Evolutionary conservation across 2,113 vertebrate genomes (phyloP), one percentile per base, ranked within the genome.

Genomic region (Verasper variegatus): DNA sequence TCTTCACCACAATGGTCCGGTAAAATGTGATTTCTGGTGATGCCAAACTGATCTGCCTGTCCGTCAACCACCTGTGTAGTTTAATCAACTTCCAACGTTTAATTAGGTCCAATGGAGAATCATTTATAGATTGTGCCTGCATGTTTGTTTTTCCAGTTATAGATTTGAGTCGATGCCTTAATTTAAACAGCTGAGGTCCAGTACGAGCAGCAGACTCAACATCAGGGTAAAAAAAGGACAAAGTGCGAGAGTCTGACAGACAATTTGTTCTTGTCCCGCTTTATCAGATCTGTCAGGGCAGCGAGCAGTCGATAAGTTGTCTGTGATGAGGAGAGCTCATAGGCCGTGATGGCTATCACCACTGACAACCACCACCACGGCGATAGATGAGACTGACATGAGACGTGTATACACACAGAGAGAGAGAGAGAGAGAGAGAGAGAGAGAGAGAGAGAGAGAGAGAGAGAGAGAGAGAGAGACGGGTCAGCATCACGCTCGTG

Each of bases 351-450:
- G 79, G 76, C 84, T 72, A 88, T 87, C 71, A 9, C 65, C 79
- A 42, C 62, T 74, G 89, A 89, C 89, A 88, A 78, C 78, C 77
- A 45, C 69, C 76, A 56, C 74, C 80, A 73, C 54, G 24, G 62
- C 67, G 20, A 76, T 23, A 60, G 82, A 85, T 73, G 74, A 87
- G 83, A 86, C 79, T 83, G 89, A 87, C 87, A 81, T 21, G 64
- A 81, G 76, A 83, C 68, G 51, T 21, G 75, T 27, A 66, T 12
- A 26, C 13, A 37, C 5, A 9, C 5, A 31, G 31, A 31, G 31
- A 31, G 31, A 7, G 31, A 6, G 31, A 31, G 31, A 31, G 31
- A 31, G 31, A 31, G 31, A 31, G 31, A 31, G 31, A 31, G 27
- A 31, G 27, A 31, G 27, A 31, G 27, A 31, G 27, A 31, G 31